These are phyloP conservation scores for Sminthurides bifidus DNA, from an alignment of 1,140 invertebrate species.

Conservation along the genomic window DNA sequence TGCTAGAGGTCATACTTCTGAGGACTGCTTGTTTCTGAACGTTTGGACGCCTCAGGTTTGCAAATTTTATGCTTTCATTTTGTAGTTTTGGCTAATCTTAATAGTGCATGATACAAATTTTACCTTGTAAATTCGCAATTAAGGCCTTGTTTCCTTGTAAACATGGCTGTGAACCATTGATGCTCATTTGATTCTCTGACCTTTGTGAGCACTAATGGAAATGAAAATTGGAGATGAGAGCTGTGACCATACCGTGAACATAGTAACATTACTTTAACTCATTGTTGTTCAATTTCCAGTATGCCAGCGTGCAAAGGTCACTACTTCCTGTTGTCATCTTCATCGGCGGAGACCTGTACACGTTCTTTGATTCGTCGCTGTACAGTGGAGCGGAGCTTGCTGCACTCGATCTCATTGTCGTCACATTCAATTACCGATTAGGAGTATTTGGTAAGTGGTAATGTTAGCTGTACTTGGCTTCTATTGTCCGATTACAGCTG, in stretches of 20 bases:
- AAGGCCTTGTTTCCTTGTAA: no score
- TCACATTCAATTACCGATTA: constrained; percentile 31
- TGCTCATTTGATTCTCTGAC: not conserved
- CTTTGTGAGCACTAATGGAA: not conserved
- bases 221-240: no score
- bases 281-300: no score
- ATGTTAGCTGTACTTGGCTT: no score
- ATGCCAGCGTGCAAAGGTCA: constrained; percentile 17
- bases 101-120: no score
- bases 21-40: constrained; percentile 31
- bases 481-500: no score
- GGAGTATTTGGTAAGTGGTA: constrained; percentile 24
- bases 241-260: no score
- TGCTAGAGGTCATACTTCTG: constrained; percentile 27
- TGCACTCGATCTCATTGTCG: constrained; percentile 23
- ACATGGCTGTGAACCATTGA: no score
- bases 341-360: constrained; percentile 31
- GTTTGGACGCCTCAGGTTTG: constrained; percentile 30
- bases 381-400: constrained; percentile 30
- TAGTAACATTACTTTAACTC: no score
- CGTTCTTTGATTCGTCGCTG: constrained; percentile 28
- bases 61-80: no score
- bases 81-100: no score
- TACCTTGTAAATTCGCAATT: no score
- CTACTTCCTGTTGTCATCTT: constrained; percentile 30